phyloP scores from a whole-genome alignment of 2,888 invertebrate species.

The Campaea margaritaria region DNA sequence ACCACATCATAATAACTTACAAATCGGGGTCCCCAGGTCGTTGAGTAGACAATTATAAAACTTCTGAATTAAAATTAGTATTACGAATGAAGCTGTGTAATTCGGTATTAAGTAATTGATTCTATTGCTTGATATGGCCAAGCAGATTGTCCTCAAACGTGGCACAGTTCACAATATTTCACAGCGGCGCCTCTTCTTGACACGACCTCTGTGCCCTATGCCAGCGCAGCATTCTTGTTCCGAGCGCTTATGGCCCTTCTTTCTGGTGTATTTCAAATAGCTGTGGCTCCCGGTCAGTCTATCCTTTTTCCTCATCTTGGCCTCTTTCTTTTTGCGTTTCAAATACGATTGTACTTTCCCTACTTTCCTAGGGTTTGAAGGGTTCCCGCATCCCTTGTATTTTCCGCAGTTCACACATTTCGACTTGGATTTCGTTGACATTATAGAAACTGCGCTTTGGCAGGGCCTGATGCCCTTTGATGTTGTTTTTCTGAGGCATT shows the following conservation, averaged over 20 bases:
- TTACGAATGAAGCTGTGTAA: neutral
- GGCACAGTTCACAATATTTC: constrained; percentile 49
- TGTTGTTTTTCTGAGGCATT: constrained; percentile 64
- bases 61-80: neutral
- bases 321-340: constrained; percentile 64
- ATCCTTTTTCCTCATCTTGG: constrained; percentile 61
- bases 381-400: constrained; percentile 41
- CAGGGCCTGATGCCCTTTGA: constrained; percentile 67
- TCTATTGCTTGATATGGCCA: neutral
- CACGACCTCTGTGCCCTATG: constrained; percentile 70
- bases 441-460: constrained; percentile 72
- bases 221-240: constrained; percentile 65
- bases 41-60: neutral
- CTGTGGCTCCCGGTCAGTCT: constrained; percentile 58
- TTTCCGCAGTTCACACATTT: constrained; percentile 63
- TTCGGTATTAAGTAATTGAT: neutral
- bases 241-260: constrained; percentile 50
- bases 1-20: no score
- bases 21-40: no score
- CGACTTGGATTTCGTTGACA: constrained; percentile 66
- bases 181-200: constrained; percentile 51
- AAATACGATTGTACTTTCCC: constrained; percentile 59
- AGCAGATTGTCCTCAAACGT: constrained; percentile 1
- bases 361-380: constrained; percentile 48
- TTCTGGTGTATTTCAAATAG: constrained; percentile 57